Base-by-base conservation (phyloP, 92 coral and sea anemone species). In the Zoanthus solanderi region DNA sequence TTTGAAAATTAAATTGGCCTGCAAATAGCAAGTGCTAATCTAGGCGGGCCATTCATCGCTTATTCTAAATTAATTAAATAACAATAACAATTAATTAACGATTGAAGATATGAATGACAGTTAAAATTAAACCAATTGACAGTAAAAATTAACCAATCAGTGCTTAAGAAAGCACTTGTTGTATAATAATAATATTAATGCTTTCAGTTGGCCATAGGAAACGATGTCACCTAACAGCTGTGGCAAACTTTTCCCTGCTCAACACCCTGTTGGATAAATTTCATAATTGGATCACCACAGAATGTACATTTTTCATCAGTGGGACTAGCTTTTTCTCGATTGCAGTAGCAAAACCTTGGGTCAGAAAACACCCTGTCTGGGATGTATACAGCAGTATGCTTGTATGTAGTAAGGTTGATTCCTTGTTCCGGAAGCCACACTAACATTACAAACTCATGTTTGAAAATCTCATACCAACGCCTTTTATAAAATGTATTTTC, bases 371-470 rank as follows among this genome's bases (percentile, higher is more conserved):
- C 87, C 81, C 87, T 87, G 53, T 54, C 47, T 61, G 95, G 93
- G 52, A 93, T 93, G 88, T 90, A 88, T 45, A 89, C 90, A 83
- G 60, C 89, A 87, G 84, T 90, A 18, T 84, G 79, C 34, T 83
- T 87, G 83, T 57, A 54, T 30, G 76, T 45, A 50, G n/a, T 77
- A 44, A 57, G 90, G 87, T 87, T 16, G 69, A 83, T 71, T 5
- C 88, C 88, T 75, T 91, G 91, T 83, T 91, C 86, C 50, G 88
- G 88, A 23, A 91, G 88, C 93, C 93, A 91, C 45, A 87, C 61
- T 71, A 90, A 54, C 93, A 85, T 90, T 65, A 86, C 76, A 86
- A 78, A 85, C 77, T 86, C 92, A 72, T 90, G 90, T 63, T 83
- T 87, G 47, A 91, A 87, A 61, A 87, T 91, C 72, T 91, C 88